Evolutionary conservation across 2,797 vertebrate species (phyloP).

Genomic region (Poeciliopsis presidionis): DNA sequence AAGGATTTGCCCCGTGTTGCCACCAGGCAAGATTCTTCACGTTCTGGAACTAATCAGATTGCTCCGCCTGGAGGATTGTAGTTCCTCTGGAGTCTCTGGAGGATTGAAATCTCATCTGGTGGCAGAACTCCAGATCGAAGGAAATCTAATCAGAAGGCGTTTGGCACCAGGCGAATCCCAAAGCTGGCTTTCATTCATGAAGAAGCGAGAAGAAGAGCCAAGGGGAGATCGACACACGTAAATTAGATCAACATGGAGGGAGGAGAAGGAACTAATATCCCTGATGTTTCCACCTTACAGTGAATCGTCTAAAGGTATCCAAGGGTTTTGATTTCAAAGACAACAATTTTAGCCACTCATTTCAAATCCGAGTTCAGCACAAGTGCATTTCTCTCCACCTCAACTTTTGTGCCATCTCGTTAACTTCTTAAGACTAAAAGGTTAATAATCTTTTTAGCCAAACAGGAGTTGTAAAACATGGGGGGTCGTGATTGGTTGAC

Average conservation of each 20-base stretch:
- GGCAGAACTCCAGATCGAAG: conserved; percentile 30
- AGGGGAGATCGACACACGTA: not conserved
- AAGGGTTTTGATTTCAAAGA: not conserved
- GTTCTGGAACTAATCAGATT: conserved; percentile 36
- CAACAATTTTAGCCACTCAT: not conserved
- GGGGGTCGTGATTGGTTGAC: conserved; percentile 16
- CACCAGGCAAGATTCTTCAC: not conserved
- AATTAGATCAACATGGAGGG: conserved; percentile 1
- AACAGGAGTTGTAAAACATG: conserved; percentile 18
- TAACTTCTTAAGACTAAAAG: not conserved
- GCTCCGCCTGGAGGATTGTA: conserved; percentile 14
- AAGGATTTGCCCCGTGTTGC: not conserved
- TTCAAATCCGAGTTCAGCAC: not conserved
- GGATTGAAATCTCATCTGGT: conserved; percentile 29
- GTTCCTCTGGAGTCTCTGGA: conserved; percentile 13
- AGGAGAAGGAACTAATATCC: not conserved
- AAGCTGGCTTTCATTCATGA: conserved; percentile 19
- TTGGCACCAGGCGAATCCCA: conserved; percentile 18
- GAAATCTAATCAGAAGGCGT: conserved; percentile 41
- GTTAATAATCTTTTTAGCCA: conserved; percentile 24
- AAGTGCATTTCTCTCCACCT: not conserved
- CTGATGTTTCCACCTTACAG: conserved; percentile 1
- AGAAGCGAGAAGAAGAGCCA: not conserved
- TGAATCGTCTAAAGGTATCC: not conserved
- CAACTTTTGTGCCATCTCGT: not conserved